phyloP scores from a whole-genome alignment of 2,113 vertebrate species.

The Burhinus oedicnemus region DNA sequence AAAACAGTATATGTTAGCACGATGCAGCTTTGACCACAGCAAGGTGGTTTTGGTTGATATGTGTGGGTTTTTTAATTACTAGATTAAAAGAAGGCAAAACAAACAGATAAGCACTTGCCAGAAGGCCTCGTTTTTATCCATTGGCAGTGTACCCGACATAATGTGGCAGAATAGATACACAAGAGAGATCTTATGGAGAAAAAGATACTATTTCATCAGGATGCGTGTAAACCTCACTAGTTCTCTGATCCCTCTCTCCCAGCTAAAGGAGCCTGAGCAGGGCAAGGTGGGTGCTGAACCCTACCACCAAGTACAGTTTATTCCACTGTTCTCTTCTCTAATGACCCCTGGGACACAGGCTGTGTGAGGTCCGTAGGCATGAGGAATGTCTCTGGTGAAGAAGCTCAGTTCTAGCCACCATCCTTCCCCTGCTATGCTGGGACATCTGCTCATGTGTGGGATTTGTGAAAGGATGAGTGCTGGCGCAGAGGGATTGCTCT shows the following conservation, averaged over 20 bases:
- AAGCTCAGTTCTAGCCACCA: not conserved
- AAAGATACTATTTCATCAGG: not conserved
- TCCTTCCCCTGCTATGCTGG: not conserved
- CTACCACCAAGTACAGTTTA: not conserved
- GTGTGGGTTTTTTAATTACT: not conserved
- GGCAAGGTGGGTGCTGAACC: not conserved
- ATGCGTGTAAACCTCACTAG: not conserved
- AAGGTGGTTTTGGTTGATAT: not conserved
- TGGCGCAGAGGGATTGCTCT: not conserved
- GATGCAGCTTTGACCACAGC: not conserved
- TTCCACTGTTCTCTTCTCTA: not conserved
- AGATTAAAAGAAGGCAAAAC: not conserved
- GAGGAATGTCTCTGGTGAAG: not conserved
- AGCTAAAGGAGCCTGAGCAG: not conserved
- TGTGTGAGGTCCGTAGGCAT: not conserved
- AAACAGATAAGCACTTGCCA: not conserved
- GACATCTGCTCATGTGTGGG: fast-evolving
- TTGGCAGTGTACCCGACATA: not conserved
- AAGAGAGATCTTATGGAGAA: not conserved
- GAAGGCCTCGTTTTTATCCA: not conserved
- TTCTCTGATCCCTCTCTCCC: not conserved
- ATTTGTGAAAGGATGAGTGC: not conserved
- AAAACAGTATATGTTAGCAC: not conserved
- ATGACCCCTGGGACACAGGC: not conserved
- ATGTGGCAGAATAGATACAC: not conserved